Evolutionary conservation across 2,797 vertebrate genomes (phyloP).

Genomic region (Darevskia nairensis): DNA sequence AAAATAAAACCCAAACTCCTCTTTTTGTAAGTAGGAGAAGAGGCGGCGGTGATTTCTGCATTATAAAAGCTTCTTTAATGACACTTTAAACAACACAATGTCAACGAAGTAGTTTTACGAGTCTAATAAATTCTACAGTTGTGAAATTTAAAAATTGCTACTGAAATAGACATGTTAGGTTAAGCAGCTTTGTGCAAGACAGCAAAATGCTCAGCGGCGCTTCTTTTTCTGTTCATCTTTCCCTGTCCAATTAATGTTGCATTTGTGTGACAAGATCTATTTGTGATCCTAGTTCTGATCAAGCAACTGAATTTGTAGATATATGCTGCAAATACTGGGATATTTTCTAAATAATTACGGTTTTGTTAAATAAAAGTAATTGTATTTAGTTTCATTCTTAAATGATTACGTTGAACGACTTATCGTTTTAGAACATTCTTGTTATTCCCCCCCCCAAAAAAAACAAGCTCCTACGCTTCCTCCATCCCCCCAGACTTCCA

Average conservation of each 20-base stretch:
- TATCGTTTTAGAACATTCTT: slow-evolving; percentile 40
- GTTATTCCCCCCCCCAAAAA: neutral
- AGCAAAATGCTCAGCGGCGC: slow-evolving; percentile 38
- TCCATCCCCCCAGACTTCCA: neutral
- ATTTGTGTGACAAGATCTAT: slow-evolving; percentile 54
- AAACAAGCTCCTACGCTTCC: slow-evolving; percentile 40
- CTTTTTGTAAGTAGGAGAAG: slow-evolving; percentile 60
- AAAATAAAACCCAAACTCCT: slow-evolving; percentile 40
- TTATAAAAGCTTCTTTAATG: slow-evolving; percentile 56
- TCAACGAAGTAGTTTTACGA: slow-evolving; percentile 62
- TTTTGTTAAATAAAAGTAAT: slow-evolving; percentile 75
- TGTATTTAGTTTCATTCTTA: slow-evolving; percentile 64
- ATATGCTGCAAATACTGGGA: slow-evolving; percentile 58
- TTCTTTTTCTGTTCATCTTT: slow-evolving; percentile 37
- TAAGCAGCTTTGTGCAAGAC: slow-evolving; percentile 46
- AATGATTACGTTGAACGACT: slow-evolving; percentile 59
- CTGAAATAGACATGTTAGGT: slow-evolving; percentile 58
- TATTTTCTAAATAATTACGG: slow-evolving; percentile 66
- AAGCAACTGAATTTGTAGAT: slow-evolving; percentile 54
- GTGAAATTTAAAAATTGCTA: slow-evolving; percentile 62
- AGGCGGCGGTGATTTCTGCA: slow-evolving; percentile 43
- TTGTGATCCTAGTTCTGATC: slow-evolving; percentile 48
- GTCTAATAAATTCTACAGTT: slow-evolving; percentile 60
- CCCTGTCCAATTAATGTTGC: slow-evolving; percentile 38
- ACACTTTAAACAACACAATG: slow-evolving; percentile 14